These are phyloP conservation scores for Serinus canaria DNA, from an alignment of 2,113 vertebrate species.

Conservation along the genomic window DNA sequence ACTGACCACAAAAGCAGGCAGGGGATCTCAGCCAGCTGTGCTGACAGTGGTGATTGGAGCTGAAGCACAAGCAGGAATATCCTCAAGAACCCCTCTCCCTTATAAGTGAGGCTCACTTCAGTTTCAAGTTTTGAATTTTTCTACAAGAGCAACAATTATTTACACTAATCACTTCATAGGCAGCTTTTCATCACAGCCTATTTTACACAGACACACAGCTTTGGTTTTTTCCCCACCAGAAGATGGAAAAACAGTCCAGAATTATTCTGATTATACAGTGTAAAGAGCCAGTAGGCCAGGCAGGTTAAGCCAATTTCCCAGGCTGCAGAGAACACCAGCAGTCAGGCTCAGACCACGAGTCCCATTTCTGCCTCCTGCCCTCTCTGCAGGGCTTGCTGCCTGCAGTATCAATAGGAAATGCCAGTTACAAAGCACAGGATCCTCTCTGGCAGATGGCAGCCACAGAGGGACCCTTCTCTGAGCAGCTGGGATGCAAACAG, in stretches of 20 bases:
- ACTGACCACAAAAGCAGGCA: neutral
- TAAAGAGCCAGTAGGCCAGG: neutral
- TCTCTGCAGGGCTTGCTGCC: neutral
- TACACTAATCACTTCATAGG: neutral
- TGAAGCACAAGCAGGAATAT: neutral
- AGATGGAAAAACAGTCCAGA: neutral
- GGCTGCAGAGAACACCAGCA: neutral
- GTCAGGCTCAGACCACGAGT: neutral
- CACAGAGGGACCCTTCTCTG: neutral
- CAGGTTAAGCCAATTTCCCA: neutral
- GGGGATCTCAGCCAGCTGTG: neutral
- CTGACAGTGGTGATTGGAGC: neutral
- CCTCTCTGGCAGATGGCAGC: neutral
- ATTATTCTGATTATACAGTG: neutral
- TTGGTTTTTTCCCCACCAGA: neutral
- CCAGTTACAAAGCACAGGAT: neutral
- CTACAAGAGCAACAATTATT: neutral
- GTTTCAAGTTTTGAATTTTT: neutral
- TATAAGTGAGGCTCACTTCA: neutral
- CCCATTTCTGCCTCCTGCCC: neutral
- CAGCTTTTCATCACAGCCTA: neutral
- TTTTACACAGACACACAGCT: neutral
- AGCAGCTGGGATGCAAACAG: neutral
- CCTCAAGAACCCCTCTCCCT: neutral
- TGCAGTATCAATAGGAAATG: neutral